Conservation (phyloP, 2,113 vertebrate genomes). For the Cyprichromis sp. region DNA sequence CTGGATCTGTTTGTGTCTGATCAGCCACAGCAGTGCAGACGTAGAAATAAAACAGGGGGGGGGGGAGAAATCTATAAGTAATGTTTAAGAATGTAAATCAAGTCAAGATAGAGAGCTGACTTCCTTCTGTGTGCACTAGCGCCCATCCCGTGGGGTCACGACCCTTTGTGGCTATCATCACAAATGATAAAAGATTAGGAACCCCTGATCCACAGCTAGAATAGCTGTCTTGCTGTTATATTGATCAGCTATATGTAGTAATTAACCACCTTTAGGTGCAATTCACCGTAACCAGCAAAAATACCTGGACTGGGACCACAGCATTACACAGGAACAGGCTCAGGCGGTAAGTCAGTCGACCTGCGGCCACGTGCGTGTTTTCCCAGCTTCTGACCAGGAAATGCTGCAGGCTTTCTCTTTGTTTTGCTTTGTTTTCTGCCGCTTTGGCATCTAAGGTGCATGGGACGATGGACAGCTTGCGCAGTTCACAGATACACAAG, state of each 20-base stretch:
- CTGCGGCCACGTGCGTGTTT: background rate
- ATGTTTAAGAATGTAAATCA: background rate
- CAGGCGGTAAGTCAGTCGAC: slow-evolving; percentile 11
- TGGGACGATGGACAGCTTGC: slow-evolving; percentile 56
- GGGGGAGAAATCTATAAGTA: background rate
- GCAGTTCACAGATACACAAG: slow-evolving; percentile 31
- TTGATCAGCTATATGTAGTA: background rate
- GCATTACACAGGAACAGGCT: slow-evolving; percentile 37
- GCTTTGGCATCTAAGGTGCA: slow-evolving; percentile 34
- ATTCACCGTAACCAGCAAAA: background rate
- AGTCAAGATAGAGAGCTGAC: background rate
- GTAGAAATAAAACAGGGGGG: background rate
- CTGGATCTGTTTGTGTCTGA: slow-evolving; percentile 41
- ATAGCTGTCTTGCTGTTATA: background rate
- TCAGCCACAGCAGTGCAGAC: slow-evolving; percentile 18
- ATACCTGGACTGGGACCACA: slow-evolving; percentile 1
- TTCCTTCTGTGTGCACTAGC: background rate
- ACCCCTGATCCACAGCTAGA: background rate
- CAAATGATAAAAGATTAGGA: background rate
- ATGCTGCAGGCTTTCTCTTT: slow-evolving; percentile 16
- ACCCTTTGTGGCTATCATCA: background rate
- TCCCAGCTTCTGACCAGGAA: slow-evolving; percentile 40
- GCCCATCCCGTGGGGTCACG: background rate
- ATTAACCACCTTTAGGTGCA: background rate
- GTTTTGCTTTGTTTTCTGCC: background rate